Evolutionary conservation across 2,888 invertebrate species (phyloP).

Genomic region (Eulithis testata): DNA sequence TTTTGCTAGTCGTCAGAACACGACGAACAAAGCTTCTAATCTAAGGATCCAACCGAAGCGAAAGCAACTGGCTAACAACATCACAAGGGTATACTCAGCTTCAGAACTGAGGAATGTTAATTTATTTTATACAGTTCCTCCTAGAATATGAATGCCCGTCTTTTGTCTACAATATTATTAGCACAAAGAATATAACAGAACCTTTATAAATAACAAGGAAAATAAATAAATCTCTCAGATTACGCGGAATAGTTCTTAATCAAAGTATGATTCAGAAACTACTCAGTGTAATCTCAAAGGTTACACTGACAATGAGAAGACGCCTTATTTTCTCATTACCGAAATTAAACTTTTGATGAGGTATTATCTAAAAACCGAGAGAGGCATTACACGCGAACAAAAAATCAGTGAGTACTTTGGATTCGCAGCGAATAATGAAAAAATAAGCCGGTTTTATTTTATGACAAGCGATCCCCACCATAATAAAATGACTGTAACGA

Average conservation of each 20-base stretch:
- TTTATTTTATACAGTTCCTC: neutral
- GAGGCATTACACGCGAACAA: conserved; percentile 31
- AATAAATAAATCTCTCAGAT: too few species aligned
- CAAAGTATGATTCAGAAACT: neutral
- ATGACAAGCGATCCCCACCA: conserved; percentile 30
- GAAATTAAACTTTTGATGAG: conserved; percentile 51
- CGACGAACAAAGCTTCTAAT: neutral
- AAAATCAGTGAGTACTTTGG: conserved; percentile 34
- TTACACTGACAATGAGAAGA: conserved; percentile 17
- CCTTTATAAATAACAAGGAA: too few species aligned
- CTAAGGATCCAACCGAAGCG: neutral
- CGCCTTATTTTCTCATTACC: conserved; percentile 24
- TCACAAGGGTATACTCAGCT: neutral
- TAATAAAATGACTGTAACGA: conserved; percentile 21
- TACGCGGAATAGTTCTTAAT: too few species aligned
- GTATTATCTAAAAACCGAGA: conserved; percentile 25
- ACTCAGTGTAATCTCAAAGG: neutral
- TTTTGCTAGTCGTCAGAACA: too few species aligned
- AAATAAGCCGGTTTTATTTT: conserved; percentile 38
- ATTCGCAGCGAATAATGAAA: conserved; percentile 34
- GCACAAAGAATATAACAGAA: too few species aligned
- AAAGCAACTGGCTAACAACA: neutral
- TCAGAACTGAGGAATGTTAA: neutral
- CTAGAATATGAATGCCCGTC: too few species aligned
- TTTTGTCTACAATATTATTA: too few species aligned